These are phyloP conservation scores for Agapornis roseicollis DNA, from an alignment of 2,113 vertebrate species.

Conservation along the genomic window DNA sequence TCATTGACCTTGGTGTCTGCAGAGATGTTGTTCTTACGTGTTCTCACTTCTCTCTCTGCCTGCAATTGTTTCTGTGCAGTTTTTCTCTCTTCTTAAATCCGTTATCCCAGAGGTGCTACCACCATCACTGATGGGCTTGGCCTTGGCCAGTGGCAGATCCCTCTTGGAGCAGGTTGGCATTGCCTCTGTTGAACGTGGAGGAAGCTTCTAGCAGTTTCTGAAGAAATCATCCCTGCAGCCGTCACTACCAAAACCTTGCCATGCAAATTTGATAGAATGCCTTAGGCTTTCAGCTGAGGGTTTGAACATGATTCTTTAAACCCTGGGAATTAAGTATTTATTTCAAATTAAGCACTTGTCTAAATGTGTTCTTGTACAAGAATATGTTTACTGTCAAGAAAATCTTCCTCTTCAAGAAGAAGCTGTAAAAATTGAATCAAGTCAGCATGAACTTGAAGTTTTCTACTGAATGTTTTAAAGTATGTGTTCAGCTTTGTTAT, in stretches of 20 bases:
- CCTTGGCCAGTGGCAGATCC: too few relatives aligned
- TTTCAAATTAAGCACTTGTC: neutral
- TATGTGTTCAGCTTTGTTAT: neutral
- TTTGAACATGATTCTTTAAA: neutral
- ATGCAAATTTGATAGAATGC: neutral
- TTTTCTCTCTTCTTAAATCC: neutral
- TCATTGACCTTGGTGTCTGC: neutral
- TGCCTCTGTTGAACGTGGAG: neutral
- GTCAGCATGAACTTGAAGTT: neutral
- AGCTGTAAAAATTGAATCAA: neutral
- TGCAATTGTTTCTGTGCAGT: neutral
- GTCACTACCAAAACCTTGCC: neutral
- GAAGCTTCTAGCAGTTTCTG: neutral
- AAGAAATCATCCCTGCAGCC: neutral
- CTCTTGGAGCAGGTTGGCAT: neutral
- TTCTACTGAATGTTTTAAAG: neutral
- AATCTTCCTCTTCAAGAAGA: neutral
- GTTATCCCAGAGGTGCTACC: too few relatives aligned
- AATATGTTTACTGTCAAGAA: neutral
- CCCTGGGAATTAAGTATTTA: neutral
- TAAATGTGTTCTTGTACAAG: neutral
- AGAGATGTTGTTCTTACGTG: neutral
- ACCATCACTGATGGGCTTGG: neutral
- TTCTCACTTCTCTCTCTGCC: neutral
- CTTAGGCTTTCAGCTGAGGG: neutral